Percentiles rank a stretch among this genome's conserved stretches.
These are phyloP conservation scores for Excalfactoria chinensis DNA, from an alignment of 2,113 vertebrate genomes.

Conservation along the genomic window DNA sequence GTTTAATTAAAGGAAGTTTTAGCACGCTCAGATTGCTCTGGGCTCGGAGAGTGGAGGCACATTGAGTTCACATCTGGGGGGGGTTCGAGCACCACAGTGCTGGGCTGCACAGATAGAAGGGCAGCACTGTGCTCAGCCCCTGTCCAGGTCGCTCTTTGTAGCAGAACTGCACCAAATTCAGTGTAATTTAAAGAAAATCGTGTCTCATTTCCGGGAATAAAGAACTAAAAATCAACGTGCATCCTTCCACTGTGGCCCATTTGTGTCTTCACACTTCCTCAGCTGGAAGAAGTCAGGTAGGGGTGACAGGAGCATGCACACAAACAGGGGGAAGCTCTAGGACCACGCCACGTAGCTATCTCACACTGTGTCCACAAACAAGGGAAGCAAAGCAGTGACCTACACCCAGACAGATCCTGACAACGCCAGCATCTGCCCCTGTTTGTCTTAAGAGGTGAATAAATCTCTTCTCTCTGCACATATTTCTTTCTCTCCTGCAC, in stretches of 20 bases:
- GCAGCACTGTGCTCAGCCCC: neutral
- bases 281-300: neutral
- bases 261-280: neutral
- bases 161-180: neutral
- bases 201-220: neutral
- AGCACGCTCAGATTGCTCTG: neutral
- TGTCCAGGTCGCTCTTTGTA: neutral
- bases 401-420: neutral
- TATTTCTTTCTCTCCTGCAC: neutral
- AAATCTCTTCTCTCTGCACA: fast-evolving
- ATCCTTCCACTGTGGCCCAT: neutral
- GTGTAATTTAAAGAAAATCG: neutral
- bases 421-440: neutral
- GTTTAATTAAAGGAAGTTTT: neutral
- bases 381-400: neutral
- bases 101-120: neutral
- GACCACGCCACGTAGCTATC: neutral
- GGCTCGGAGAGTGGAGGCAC: neutral
- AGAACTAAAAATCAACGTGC: neutral
- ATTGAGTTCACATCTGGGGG: neutral
- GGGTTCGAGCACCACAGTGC: neutral
- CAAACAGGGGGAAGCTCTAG: neutral
- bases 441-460: neutral
- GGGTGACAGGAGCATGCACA: neutral
- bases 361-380: fast-evolving